Conservation (phyloP, 2,797 vertebrate species). For the Gallinago solitaria region DNA sequence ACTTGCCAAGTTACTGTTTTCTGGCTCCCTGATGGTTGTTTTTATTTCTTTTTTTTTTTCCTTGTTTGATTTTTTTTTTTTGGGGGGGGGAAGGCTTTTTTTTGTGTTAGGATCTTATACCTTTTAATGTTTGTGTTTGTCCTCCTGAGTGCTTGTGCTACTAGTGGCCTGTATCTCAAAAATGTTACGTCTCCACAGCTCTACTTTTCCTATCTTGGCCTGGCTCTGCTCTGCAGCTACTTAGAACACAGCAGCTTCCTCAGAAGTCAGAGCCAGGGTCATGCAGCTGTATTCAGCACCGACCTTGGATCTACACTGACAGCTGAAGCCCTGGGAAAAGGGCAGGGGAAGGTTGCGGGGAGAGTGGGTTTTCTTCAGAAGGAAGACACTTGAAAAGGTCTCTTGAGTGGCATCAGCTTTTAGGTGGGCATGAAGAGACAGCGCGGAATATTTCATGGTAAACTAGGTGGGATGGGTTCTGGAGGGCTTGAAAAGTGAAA, state of each 20-base stretch:
- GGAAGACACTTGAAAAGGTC: not conserved
- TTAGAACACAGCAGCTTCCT: not conserved
- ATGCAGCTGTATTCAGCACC: not conserved
- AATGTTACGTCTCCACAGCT: not conserved
- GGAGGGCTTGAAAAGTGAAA: not conserved
- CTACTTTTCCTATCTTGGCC: not conserved
- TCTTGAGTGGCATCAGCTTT: not conserved
- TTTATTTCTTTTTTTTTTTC: not conserved
- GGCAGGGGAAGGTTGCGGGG: not conserved
- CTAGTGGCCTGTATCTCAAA: not conserved
- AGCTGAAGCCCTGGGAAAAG: not conserved
- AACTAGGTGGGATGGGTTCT: not conserved
- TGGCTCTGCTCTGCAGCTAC: not conserved
- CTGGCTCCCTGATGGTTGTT: not conserved
- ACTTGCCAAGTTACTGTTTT: not conserved
- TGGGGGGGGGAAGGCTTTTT: not conserved
- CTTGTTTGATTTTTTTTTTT: not conserved
- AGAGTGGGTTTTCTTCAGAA: not conserved
- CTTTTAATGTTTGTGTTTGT: not conserved
- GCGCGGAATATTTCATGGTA: rapidly evolving
- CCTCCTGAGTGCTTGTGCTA: not conserved
- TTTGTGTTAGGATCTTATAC: not conserved
- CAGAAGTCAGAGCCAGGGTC: not conserved
- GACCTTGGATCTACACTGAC: not conserved
- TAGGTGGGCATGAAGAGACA: not conserved